Conservation (phyloP, 2,797 vertebrate genomes). For the Gallinago stenura region DNA sequence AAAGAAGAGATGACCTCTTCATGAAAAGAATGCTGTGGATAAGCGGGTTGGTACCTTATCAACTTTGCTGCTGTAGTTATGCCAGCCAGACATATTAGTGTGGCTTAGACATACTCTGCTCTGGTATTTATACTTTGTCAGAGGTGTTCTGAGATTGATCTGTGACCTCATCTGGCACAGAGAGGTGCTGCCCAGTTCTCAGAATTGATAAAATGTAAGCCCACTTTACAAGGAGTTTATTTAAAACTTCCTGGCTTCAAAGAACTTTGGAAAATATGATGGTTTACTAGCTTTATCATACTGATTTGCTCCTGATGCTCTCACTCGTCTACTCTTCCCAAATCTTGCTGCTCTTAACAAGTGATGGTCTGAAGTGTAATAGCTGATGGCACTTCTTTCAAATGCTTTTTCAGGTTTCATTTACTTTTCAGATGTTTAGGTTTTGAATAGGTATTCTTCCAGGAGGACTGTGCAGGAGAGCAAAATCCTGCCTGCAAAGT, state of each 20-base stretch:
- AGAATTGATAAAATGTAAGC: constrained; percentile 45
- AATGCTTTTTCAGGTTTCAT: neutral
- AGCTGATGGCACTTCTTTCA: neutral
- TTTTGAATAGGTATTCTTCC: constrained; percentile 38
- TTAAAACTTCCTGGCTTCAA: constrained; percentile 16
- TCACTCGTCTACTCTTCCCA: neutral
- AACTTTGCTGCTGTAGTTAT: constrained; percentile 46
- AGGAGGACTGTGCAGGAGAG: neutral
- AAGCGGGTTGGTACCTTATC: constrained; percentile 77
- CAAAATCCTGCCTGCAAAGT: neutral
- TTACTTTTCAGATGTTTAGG: neutral
- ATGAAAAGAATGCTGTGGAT: constrained; percentile 77
- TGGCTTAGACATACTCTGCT: constrained; percentile 69
- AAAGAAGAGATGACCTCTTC: constrained; percentile 77
- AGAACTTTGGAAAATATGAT: neutral
- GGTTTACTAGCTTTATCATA: neutral
- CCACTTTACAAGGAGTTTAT: neutral
- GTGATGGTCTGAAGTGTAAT: neutral
- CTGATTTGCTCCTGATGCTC: neutral
- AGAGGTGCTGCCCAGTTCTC: constrained; percentile 54
- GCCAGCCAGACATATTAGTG: constrained; percentile 73
- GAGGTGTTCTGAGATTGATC: constrained; percentile 62
- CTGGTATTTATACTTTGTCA: constrained; percentile 69
- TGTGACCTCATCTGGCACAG: constrained; percentile 72
- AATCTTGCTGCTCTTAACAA: neutral